Evolutionary conservation across 2,113 vertebrate genomes (phyloP), one percentile per base, ranked within the genome.

Genomic region (Dolichallabes microphthalmus): DNA sequence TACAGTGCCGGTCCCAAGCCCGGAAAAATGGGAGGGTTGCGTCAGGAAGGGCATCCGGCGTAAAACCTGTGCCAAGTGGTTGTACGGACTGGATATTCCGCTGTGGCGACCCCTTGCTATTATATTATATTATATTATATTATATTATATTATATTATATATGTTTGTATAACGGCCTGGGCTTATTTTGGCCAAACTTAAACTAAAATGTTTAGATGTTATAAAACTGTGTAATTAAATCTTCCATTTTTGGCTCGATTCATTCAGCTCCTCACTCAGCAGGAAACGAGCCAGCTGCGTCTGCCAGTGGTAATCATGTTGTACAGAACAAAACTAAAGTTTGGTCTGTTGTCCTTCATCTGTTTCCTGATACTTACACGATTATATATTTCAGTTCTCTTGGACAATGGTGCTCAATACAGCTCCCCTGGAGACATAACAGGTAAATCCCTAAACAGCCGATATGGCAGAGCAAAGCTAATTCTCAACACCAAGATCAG

Each of bases 361-460:
- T 32, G n/a, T 45, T 61, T 61, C 4, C 30, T 73, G 52, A 60
- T 75, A 57, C 8, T 45, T n/a, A 15, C 19, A 17, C 32, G 15
- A 15, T 58, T 27, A 27, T 82, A 20, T 80, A 73, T 66, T 86
- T 58, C 60, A 90, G 90, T 87, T 9, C 20, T 14, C 35, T 85
- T 80, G 77, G 85, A 90, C 52, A 85, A 77, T 78, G 86, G 83
- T 75, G 79, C 32, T 20, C 80, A 82, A 4, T 75, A 52, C 30
- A 71, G 32, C 39, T 69, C 52, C 52, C 57, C 60, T 35, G 69
- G 58, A 52, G 85, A 88, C 20, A 76, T 71, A 27, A 83, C 85
- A 88, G 89, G 89, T 89, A 86, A 60, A 12, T 45, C 50, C 25
- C 57, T 63, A 52, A 71, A 32, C 8, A 77, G 8, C 7, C 8